Base-by-base conservation (phyloP, 2,113 vertebrate genomes). In the Otus sunia region DNA sequence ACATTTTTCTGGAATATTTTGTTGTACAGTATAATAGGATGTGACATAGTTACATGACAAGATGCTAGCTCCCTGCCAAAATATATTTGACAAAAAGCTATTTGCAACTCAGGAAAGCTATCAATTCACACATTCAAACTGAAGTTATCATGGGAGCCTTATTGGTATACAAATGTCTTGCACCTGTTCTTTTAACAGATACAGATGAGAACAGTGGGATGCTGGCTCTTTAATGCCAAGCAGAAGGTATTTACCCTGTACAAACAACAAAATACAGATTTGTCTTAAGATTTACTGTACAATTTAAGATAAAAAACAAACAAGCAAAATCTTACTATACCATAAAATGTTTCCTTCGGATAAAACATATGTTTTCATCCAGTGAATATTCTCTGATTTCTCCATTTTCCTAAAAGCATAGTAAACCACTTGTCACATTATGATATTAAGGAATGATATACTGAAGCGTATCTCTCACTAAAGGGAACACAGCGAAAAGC, bases 131-230 rank as follows among this genome's bases (percentile, higher is more conserved):
- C 19, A 68, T 72, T 96, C 73, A 97, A 56, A 93, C 59, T 92
- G 90, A 91, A 95, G n/a, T 30, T 97, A 68, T 69, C 91, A 86
- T 10, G 55, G 84, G 75, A 97, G 4, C 9, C 23, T 95, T 91
- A 75, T 69, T 97, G 91, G 80, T 96, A 89, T 72, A 85, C 56
- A 94, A 55, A 88, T 92, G 47, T 85, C 68, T 97, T 93, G 78
- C 95, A 98, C 88, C 96, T 98, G 97, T 91, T 97, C 91, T 97
- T 94, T 95, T 94, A 97, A 88, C 43, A 96, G 92, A 77, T 88
- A 94, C 88, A 96, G 92, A 95, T 68, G 39, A 92, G 55, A 97
- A 92, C 92, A 91, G 79, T 75, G 83, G 91, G 87, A 96, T 64
- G 32, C 79, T 92, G 66, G 56, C 56, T 95, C 74, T 95, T 88